phyloP scores from a whole-genome alignment of 2,888 invertebrate genomes.

The Dascillus cervinus region DNA sequence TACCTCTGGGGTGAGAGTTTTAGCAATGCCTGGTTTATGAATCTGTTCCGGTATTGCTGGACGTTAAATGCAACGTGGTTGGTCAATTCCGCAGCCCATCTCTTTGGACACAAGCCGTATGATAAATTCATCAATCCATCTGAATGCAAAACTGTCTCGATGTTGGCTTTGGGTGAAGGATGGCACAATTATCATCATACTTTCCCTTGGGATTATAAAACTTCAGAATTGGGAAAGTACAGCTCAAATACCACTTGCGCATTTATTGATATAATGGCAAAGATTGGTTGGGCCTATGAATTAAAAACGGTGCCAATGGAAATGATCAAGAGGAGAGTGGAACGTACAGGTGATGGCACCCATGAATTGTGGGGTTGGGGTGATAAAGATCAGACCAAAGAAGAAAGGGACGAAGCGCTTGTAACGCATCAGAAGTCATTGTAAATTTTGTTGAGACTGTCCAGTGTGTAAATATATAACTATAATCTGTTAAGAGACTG shows the following conservation, averaged over 20 bases:
- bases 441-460: slow-evolving; percentile 6
- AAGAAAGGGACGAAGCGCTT: slow-evolving; percentile 32
- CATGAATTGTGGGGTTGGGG: slow-evolving; percentile 78
- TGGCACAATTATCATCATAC: too few species aligned
- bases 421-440: slow-evolving; percentile 28
- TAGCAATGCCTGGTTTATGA: slow-evolving; percentile 58
- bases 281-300: slow-evolving; percentile 82
- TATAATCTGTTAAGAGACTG: too few species aligned
- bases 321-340: slow-evolving; percentile 59
- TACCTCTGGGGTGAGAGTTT: slow-evolving; percentile 71
- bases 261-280: slow-evolving; percentile 74
- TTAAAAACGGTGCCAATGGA: slow-evolving; percentile 69
- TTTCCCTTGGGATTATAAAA: slow-evolving; percentile 82
- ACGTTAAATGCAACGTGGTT: slow-evolving; percentile 84
- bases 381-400: slow-evolving; percentile 54
- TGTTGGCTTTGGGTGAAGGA: slow-evolving; percentile 67
- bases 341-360: slow-evolving; percentile 67
- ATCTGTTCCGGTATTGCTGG: slow-evolving; percentile 70
- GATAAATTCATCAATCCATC: slow-evolving; percentile 67
- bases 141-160: slow-evolving; percentile 60
- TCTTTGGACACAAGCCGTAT: slow-evolving; percentile 68
- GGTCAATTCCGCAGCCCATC: slow-evolving; percentile 84
- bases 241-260: slow-evolving; percentile 65
- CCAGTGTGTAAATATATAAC: too few species aligned
- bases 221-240: slow-evolving; percentile 69